phyloP scores from a whole-genome alignment of 2,888 invertebrate genomes.

The Mythimna ferrago region DNA sequence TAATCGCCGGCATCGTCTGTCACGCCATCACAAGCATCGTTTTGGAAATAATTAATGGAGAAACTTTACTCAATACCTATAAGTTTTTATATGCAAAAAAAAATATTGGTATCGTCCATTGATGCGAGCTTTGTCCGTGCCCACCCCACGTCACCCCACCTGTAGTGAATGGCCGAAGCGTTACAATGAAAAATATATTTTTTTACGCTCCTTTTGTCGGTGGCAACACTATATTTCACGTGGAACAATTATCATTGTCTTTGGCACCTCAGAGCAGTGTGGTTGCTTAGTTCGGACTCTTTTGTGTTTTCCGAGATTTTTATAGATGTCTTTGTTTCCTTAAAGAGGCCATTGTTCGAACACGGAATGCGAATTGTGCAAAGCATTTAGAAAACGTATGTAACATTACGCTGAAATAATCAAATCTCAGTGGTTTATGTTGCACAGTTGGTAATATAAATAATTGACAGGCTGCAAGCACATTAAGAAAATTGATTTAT shows the following conservation, averaged over 20 bases:
- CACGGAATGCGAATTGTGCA: slow-evolving; percentile 62
- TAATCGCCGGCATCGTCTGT: slow-evolving; percentile 55
- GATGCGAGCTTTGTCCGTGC: slow-evolving; percentile 87
- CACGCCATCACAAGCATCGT: slow-evolving; percentile 72
- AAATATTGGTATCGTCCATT: slow-evolving; percentile 86
- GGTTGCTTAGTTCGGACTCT: slow-evolving; percentile 74
- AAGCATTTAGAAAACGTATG: slow-evolving; percentile 38
- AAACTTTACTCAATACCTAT: slow-evolving; percentile 76
- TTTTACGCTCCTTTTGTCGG: slow-evolving; percentile 87
- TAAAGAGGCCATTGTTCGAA: slow-evolving; percentile 64
- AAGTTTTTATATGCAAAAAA: slow-evolving; percentile 78
- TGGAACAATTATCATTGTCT: slow-evolving; percentile 91
- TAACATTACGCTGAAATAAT: slow-evolving; percentile 36
- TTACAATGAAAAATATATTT: slow-evolving; percentile 88
- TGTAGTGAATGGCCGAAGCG: slow-evolving; percentile 86
- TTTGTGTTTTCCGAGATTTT: slow-evolving; percentile 66
- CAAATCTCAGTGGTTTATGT: slow-evolving; percentile 26
- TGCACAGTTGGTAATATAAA: slow-evolving; percentile 56
- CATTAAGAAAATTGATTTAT: slow-evolving; percentile 82
- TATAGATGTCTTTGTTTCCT: slow-evolving; percentile 67
- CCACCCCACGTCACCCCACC: slow-evolving; percentile 86
- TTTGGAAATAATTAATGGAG: slow-evolving; percentile 83
- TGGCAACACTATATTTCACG: slow-evolving; percentile 90
- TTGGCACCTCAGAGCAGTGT: slow-evolving; percentile 85
- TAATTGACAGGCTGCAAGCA: slow-evolving; percentile 58